phyloP scores from a whole-genome alignment of 2,113 vertebrate genomes.

The Dipodomys ordii region DNA sequence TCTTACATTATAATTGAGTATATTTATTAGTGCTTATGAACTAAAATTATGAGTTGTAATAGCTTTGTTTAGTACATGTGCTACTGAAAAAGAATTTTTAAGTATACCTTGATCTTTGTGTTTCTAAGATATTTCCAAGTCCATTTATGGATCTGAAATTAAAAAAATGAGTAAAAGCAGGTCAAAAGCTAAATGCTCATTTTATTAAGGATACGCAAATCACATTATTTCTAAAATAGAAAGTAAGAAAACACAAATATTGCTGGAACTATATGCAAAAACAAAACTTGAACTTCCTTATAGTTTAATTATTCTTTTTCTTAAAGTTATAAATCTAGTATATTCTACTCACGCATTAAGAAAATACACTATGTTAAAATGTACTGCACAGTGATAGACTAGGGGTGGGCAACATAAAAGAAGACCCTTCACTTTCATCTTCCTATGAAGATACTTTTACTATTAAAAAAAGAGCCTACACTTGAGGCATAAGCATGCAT shows the following conservation, averaged over 20 bases:
- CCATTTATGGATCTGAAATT: constrained; percentile 95
- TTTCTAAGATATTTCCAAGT: constrained; percentile 94
- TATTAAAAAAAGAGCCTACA: too few relatives aligned
- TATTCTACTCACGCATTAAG: neutral
- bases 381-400: neutral
- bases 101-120: constrained; percentile 95
- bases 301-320: constrained; percentile 47
- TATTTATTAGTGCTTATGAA: constrained; percentile 34
- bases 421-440: too few relatives aligned
- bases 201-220: constrained; percentile 38
- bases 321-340: constrained; percentile 44
- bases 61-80: constrained; percentile 29
- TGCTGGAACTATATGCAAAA: neutral
- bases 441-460: too few relatives aligned
- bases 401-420: neutral
- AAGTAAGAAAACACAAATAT: constrained; percentile 12
- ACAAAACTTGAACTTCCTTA: constrained; percentile 32
- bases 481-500: too few relatives aligned
- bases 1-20: constrained; percentile 18
- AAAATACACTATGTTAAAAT: constrained; percentile 51
- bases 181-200: neutral
- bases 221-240: constrained; percentile 50
- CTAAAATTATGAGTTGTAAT: constrained; percentile 31
- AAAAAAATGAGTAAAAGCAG: constrained; percentile 62
- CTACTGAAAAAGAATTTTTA: neutral